Conservation (phyloP, 2,888 invertebrate genomes). For the Notodonta ziczac region DNA sequence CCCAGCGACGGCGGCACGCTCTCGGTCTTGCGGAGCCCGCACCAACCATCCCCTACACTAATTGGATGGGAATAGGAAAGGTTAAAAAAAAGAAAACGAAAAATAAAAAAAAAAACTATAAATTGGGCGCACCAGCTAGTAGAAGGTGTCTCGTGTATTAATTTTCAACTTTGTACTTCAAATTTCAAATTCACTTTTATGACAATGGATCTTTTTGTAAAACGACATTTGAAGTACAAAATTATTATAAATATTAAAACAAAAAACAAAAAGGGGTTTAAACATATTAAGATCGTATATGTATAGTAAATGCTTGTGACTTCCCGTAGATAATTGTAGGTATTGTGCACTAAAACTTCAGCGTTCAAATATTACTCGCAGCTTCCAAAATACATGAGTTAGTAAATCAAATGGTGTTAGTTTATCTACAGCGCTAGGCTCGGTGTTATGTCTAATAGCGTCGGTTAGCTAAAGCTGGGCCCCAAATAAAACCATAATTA, state of each 20-base stretch:
- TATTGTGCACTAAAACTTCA: slow-evolving; percentile 11
- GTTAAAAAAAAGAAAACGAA: slow-evolving; percentile 52
- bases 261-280: slow-evolving; percentile 6
- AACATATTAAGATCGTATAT: neutral
- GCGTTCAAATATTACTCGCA: neutral
- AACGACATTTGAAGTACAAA: slow-evolving; percentile 17
- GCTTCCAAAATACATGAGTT: slow-evolving; percentile 8
- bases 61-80: slow-evolving; percentile 61
- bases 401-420: slow-evolving; percentile 28
- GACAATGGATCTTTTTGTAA: neutral
- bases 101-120: slow-evolving; percentile 47
- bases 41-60: slow-evolving; percentile 72
- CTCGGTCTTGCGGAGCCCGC: slow-evolving; percentile 75
- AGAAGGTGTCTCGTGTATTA: slow-evolving; percentile 9
- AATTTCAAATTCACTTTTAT: neutral
- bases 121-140: slow-evolving; percentile 62
- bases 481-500: slow-evolving; percentile 50
- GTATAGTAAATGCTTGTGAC: neutral
- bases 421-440: slow-evolving; percentile 40
- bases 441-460: slow-evolving; percentile 37
- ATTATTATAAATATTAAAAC: slow-evolving; percentile 10
- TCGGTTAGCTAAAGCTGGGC: slow-evolving; percentile 62
- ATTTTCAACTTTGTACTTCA: slow-evolving; percentile 24
- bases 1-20: slow-evolving; percentile 73
- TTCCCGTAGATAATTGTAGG: too few relatives aligned